Conservation (phyloP, 2,113 vertebrate species). For the Gavia stellata region DNA sequence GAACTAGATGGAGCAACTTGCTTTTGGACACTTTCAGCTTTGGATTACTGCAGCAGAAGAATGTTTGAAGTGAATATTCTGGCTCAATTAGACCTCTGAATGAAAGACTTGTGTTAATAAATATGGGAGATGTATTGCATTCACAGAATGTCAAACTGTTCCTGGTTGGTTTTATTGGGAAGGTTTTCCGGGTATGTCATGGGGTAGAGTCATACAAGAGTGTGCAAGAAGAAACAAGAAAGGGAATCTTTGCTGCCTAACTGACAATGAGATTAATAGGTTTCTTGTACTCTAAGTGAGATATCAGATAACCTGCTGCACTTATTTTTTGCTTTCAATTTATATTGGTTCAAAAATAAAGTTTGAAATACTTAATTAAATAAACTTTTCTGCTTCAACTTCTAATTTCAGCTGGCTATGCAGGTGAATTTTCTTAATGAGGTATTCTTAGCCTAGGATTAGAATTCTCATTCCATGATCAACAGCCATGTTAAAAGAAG, state of each 20-base stretch:
- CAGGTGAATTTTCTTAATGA: neutral
- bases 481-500: neutral
- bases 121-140: neutral
- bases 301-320: too few species aligned
- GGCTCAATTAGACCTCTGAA: neutral
- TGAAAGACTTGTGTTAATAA: neutral
- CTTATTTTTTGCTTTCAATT: neutral
- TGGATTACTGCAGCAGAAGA: neutral
- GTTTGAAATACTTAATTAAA: neutral
- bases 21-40: neutral
- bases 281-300: neutral
- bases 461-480: neutral
- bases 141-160: neutral
- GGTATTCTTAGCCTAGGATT: neutral
- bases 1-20: neutral
- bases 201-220: neutral
- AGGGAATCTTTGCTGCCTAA: neutral
- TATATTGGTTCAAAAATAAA: neutral
- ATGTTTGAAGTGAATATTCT: neutral
- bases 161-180: neutral
- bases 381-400: neutral
- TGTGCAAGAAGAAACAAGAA: neutral
- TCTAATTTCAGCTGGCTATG: neutral
- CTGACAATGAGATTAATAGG: neutral
- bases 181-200: neutral